A percentile compares a stretch with the other conserved stretches of the same genome.
These are phyloP conservation scores for Neodon shergylaensis DNA, from an alignment of 2,113 vertebrate genomes.

Conservation along the genomic window DNA sequence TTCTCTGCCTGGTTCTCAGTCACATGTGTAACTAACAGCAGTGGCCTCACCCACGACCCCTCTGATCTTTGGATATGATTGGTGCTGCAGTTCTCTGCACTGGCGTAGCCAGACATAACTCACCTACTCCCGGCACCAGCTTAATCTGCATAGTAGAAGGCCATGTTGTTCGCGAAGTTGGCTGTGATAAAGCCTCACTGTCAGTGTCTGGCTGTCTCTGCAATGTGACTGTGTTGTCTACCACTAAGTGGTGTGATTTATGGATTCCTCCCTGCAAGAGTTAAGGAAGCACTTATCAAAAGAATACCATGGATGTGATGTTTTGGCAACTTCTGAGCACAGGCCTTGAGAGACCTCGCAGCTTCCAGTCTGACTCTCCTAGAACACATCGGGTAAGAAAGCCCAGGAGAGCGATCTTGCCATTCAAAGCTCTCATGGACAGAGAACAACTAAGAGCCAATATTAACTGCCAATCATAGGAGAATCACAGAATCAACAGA, in stretches of 20 bases:
- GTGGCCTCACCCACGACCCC: not conserved
- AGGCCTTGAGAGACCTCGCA: not conserved
- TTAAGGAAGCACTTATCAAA: not conserved
- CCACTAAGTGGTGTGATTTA: not conserved
- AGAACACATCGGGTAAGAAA: not conserved
- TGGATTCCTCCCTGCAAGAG: not conserved
- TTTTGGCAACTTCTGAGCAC: not conserved
- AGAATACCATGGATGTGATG: not conserved
- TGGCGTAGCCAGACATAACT: not conserved
- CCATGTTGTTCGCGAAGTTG: slow-evolving; percentile 2
- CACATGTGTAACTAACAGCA: not conserved
- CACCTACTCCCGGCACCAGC: not conserved
- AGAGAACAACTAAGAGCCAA: not conserved
- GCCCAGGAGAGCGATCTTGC: not conserved
- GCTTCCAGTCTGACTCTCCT: not conserved
- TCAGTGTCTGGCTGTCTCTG: not conserved
- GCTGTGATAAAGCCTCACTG: not conserved
- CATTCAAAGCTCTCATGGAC: not conserved
- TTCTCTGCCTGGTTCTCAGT: slow-evolving; percentile 27
- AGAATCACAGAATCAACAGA: not conserved
- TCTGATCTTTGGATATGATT: slow-evolving; percentile 14
- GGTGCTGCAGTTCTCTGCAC: not conserved
- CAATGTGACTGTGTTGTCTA: not conserved
- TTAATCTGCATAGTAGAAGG: not conserved
- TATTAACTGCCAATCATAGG: not conserved